These are phyloP conservation scores for Tetraneura akinire DNA, from an alignment of 1,140 invertebrate genomes.

Conservation along the genomic window DNA sequence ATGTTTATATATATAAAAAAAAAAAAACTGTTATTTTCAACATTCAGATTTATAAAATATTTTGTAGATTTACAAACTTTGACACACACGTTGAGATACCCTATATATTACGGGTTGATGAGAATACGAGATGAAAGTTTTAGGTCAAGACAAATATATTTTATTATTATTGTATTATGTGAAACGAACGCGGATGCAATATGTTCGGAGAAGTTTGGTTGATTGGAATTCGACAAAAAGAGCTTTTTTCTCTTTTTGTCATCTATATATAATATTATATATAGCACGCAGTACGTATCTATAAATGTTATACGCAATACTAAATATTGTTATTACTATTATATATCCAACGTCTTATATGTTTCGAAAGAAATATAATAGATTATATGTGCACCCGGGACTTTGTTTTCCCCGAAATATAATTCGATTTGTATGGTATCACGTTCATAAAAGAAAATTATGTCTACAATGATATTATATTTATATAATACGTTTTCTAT, in stretches of 20 bases:
- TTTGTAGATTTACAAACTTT: too few species aligned
- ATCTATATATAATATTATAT: too few species aligned
- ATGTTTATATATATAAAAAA: too few species aligned
- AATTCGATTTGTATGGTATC: background rate
- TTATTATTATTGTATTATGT: background rate
- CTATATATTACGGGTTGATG: background rate
- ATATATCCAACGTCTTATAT: too few species aligned
- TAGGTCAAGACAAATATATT: constrained; percentile 23
- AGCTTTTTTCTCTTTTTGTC: background rate
- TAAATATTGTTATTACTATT: too few species aligned
- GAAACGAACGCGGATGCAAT: background rate
- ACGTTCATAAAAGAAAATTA: background rate
- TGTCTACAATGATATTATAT: background rate
- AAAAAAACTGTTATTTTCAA: too few species aligned
- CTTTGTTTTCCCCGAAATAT: background rate
- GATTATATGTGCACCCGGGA: too few species aligned
- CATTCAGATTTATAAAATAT: too few species aligned
- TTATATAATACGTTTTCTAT: background rate
- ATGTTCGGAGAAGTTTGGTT: background rate
- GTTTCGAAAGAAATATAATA: too few species aligned
- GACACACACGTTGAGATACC: too few species aligned
- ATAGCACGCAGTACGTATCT: too few species aligned
- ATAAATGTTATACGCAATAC: too few species aligned
- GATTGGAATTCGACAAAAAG: background rate
- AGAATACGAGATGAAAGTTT: background rate